phyloP scores from a whole-genome alignment of 2,797 vertebrate species.

The Mergus octosetaceus region DNA sequence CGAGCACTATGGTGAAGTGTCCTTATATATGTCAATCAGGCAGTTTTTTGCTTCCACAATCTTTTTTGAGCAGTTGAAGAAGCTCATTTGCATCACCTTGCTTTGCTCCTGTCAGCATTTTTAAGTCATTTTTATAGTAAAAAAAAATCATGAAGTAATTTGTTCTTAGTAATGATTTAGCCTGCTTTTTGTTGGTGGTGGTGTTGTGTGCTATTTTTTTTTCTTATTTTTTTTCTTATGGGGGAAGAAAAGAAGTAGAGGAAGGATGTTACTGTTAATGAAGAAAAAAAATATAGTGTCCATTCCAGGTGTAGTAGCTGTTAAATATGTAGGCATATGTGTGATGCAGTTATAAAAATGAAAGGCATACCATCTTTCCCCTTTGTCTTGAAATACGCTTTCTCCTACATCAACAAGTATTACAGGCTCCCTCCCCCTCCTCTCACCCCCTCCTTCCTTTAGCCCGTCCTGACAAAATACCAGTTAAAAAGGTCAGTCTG shows the following conservation, averaged over 20 bases:
- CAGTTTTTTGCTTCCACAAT: neutral
- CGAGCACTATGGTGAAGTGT: neutral
- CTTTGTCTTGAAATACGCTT: neutral
- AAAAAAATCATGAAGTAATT: neutral
- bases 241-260: neutral
- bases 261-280: neutral
- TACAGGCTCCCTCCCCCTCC: neutral
- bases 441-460: neutral
- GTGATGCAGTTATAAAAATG: neutral
- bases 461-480: neutral
- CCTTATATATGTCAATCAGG: neutral
- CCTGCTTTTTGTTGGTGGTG: neutral
- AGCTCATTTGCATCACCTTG: neutral
- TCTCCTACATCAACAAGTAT: slow-evolving; percentile 45
- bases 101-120: neutral
- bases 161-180: neutral
- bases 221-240: neutral
- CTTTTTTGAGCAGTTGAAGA: neutral
- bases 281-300: neutral
- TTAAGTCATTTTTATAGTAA: neutral
- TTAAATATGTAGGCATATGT: neutral
- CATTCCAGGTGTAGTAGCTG: neutral
- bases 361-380: neutral
- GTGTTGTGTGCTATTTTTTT: too few species aligned
- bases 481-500: slow-evolving; percentile 16